Base-by-base conservation (phyloP, 1,140 invertebrate genomes). In the Nasonia longicornis region DNA sequence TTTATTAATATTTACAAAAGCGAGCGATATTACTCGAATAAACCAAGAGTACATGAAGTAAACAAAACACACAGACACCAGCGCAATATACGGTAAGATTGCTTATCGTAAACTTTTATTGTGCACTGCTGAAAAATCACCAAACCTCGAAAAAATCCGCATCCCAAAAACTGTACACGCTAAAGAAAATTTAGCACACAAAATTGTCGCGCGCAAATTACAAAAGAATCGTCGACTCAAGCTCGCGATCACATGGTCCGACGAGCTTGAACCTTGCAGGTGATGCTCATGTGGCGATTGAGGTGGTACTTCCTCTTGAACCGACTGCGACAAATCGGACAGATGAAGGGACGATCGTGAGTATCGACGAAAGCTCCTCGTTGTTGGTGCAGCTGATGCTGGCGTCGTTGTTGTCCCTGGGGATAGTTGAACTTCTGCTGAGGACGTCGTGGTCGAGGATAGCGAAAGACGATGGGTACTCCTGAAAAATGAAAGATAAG, bases 271-370 rank as follows among this genome's bases (percentile, higher is more conserved):
- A 81, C 16, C 20, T 42, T 71, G n/a, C 74, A 82, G 3, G 69
- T 73, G 38, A 72, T 69, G 29, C 70, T 83, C 84, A 85, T 85
- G 35, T 92, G 91, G 4, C 89, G 87, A 45, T 89, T 87, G 7
- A 92, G 86, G 83, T 92, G 88, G 70, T 89, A 91, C 79, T 89
- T 90, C 82, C 91, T 87, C 84, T 91, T 91, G 67, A 89, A 90
- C 35, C 87, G 87, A 77, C 89, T 89, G 16, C 80, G 79, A 79
- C 91, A 92, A 58, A 87, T 83, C 10, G 86, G 86, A 77, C 91
- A 92, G 20, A 66, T 48, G 26, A 45, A n/a, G 3, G 29, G 79
- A 29, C 74, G 42, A 20, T 70, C 4, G 14, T 67, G 22, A 20
- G 16, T 52, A 52, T 58, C 52, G 20, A 20, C 52, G 52, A 20